Conservation (phyloP, 2,113 vertebrate species). For the Tinamus guttatus region DNA sequence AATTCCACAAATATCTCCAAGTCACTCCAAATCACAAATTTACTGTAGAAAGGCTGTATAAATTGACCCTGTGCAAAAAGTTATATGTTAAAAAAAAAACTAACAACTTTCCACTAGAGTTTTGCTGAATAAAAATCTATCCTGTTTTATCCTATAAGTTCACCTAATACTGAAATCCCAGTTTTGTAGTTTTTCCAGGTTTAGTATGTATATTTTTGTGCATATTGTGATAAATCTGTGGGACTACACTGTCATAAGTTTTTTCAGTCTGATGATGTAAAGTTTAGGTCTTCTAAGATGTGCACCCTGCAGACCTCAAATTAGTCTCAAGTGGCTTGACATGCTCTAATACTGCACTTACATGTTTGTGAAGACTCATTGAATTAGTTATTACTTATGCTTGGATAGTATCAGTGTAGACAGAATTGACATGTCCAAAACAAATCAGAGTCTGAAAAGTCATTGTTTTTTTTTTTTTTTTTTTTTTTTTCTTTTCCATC, state of each 20-base stretch:
- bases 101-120: neutral
- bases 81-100: neutral
- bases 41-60: neutral
- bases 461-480: neutral
- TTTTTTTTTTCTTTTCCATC: too few species aligned
- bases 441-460: neutral
- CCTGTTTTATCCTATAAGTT: neutral
- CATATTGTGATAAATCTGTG: neutral
- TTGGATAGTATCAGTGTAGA: neutral
- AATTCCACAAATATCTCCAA: neutral
- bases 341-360: neutral
- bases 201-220: neutral
- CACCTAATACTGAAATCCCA: neutral
- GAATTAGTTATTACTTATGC: constrained; percentile 11
- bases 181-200: neutral
- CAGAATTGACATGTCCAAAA: constrained; percentile 3
- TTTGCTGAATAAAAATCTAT: neutral
- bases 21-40: neutral
- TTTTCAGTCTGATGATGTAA: neutral
- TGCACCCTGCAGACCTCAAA: constrained; percentile 25
- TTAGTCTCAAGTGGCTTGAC: constrained; percentile 46
- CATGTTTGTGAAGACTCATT: neutral
- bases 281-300: constrained; percentile 1
- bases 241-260: neutral
- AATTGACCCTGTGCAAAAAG: neutral